These are phyloP conservation scores for Brachyistius frenatus DNA, from an alignment of 2,113 vertebrate species.

Conservation along the genomic window DNA sequence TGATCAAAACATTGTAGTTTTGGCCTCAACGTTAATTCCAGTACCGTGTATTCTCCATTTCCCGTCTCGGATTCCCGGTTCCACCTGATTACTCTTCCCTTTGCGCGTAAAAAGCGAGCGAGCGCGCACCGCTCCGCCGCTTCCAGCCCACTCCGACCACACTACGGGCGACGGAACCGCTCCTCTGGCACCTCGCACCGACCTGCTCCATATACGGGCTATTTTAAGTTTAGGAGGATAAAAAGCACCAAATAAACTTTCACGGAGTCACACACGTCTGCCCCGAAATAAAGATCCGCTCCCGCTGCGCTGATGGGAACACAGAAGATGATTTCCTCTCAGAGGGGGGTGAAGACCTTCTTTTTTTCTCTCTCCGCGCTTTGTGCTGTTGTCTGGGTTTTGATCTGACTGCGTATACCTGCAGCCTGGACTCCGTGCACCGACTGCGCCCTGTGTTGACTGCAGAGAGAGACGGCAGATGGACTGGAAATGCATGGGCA, in stretches of 20 bases:
- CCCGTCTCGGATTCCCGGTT: neutral
- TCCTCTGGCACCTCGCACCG: neutral
- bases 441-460: too few relatives aligned
- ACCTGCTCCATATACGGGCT: neutral
- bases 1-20: conserved; percentile 26
- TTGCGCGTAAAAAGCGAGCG: conserved; percentile 9
- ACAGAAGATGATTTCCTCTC: neutral
- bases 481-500: too few relatives aligned
- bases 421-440: conserved; percentile 5
- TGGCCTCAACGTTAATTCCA: conserved; percentile 34
- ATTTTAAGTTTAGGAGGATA: conserved; percentile 25
- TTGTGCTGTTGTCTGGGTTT: conserved; percentile 13
- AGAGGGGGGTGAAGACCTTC: neutral
- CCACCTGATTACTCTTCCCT: too few relatives aligned
- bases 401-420: conserved; percentile 30
- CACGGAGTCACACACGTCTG: neutral
- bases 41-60: conserved; percentile 39
- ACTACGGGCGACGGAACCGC: neutral
- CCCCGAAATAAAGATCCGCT: neutral
- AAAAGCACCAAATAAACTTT: neutral
- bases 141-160: neutral
- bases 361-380: neutral
- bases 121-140: conserved; percentile 18
- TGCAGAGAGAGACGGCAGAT: too few relatives aligned
- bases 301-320: neutral